Evolutionary conservation across 2,888 invertebrate species (phyloP), one percentile per base, ranked within the genome.

Genomic region (Beris chalybata): DNA sequence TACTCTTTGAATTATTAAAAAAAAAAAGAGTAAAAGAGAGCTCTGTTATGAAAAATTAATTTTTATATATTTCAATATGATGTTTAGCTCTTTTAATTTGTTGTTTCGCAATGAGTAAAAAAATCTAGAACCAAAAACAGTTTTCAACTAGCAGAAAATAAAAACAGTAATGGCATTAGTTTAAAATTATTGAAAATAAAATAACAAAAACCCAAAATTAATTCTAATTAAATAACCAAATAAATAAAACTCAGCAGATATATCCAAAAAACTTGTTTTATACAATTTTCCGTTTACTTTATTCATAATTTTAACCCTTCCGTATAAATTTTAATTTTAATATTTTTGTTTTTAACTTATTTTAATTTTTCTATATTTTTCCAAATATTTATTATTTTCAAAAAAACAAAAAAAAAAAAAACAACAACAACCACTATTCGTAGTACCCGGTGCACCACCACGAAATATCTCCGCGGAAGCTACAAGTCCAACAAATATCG

Each of bases 371-470:
- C 32, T 12, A 2, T 63, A 52, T 31, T 50, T 67, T 66, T 15
- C 22, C 45, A 43, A 52, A 30, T 22, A 55, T 50, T 64, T 9
- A 52, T 65, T 65, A 52, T 63, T 53, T 65, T 50, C 48, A 61
- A 68, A 66, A 55, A 57, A 66, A 53, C 45, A 15, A 53, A 52
- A 54, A 64, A 55, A 47, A 44, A 63, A 61, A 47, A 13, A 48
- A 13, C 5, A 4, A 4, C 4, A 22, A 64, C 65, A 30, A 56
- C 30, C 59, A 61, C 66, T 65, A 55, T 67, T 77, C 81, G 76
- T 85, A 97, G 97, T 95, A 85, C 97, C 97, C 79, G 94, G 94
- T 83, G 95, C 95, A 78, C 94, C 97, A 76, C 97, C 97, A 78
- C 90, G 90, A 86, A 93, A 95, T 85, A 93, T 97, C 82, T 89